A percentile compares a stretch with the other conserved stretches of the same genome.
phyloP scores from a whole-genome alignment of 1,140 invertebrate species.

The Drosophila repletoides region DNA sequence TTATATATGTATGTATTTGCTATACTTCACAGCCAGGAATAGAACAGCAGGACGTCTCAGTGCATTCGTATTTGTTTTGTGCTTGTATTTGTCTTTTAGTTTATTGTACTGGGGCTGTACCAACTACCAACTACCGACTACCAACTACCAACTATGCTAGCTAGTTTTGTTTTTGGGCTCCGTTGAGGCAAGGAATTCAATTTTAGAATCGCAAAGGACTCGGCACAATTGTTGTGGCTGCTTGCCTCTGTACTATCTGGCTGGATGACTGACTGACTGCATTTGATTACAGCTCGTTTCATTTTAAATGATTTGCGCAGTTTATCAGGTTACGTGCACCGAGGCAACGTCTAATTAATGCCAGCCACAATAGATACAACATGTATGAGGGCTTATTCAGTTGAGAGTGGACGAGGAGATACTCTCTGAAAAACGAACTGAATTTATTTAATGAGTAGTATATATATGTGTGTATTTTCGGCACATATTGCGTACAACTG shows the following conservation, averaged over 20 bases:
- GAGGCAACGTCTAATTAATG: conserved; percentile 53
- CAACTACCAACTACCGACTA: too few relatives aligned
- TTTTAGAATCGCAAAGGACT: conserved; percentile 61
- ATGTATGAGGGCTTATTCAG: too few relatives aligned
- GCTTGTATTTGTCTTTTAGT: conserved; percentile 74
- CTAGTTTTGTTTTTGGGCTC: conserved; percentile 67
- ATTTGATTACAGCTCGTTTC: conserved; percentile 61
- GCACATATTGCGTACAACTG: too few relatives aligned
- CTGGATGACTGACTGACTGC: conserved; percentile 33
- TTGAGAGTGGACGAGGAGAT: too few relatives aligned
- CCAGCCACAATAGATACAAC: conserved; percentile 13
- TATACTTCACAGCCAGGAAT: conserved; percentile 15
- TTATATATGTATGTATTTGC: conserved; percentile 46
- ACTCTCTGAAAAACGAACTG: too few relatives aligned
- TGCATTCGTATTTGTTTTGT: conserved; percentile 53
- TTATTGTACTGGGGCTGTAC: conserved; percentile 58
- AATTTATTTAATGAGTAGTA: too few relatives aligned
- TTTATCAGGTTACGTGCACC: conserved; percentile 3
- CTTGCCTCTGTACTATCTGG: neutral
- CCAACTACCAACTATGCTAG: conserved; percentile 53
- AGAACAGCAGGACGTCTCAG: conserved; percentile 24
- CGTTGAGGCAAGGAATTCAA: conserved; percentile 74
- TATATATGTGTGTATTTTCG: too few relatives aligned
- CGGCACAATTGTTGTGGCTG: conserved; percentile 40
- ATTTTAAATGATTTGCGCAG: conserved; percentile 51